Percentiles rank a stretch among this genome's conserved stretches.
Evolutionary conservation across 2,888 invertebrate species (phyloP).

Genomic region (Melieria omissa): DNA sequence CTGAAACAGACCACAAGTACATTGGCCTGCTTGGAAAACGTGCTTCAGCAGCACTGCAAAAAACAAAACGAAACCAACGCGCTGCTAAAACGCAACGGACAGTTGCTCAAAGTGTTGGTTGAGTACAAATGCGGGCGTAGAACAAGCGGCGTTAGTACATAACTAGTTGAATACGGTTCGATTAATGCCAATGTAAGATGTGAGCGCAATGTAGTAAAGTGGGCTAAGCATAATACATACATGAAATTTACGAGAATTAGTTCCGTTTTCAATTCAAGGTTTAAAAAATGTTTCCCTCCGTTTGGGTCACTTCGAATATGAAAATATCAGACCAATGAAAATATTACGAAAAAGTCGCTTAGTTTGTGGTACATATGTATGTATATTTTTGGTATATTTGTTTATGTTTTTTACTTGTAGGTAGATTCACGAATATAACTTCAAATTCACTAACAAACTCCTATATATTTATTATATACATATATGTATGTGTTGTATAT

Average conservation of each 20-base stretch:
- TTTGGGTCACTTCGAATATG: background rate
- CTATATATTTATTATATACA: constrained; percentile 12
- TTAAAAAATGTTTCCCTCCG: too few species aligned
- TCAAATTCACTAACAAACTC: constrained; percentile 44
- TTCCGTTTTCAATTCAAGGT: too few species aligned
- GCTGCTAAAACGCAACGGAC: constrained; percentile 36
- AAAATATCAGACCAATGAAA: background rate
- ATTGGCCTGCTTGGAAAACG: constrained; percentile 19
- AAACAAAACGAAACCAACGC: constrained; percentile 40
- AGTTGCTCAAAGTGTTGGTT: constrained; percentile 37
- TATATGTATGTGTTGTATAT: constrained; percentile 10
- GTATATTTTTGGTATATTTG: constrained; percentile 16
- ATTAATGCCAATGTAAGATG: too few species aligned
- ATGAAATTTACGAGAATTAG: too few species aligned
- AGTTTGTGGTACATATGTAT: background rate
- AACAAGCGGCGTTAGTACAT: background rate
- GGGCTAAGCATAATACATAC: too few species aligned
- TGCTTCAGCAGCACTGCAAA: constrained; percentile 29
- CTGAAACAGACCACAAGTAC: constrained; percentile 21
- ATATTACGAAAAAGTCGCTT: background rate
- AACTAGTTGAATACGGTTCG: background rate
- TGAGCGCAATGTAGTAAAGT: too few species aligned
- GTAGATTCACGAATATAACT: constrained; percentile 16
- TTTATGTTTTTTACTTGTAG: constrained; percentile 20
- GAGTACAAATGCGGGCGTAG: constrained; percentile 37